Conservation (phyloP, 2,113 vertebrate genomes). For the Corythaixoides concolor region DNA sequence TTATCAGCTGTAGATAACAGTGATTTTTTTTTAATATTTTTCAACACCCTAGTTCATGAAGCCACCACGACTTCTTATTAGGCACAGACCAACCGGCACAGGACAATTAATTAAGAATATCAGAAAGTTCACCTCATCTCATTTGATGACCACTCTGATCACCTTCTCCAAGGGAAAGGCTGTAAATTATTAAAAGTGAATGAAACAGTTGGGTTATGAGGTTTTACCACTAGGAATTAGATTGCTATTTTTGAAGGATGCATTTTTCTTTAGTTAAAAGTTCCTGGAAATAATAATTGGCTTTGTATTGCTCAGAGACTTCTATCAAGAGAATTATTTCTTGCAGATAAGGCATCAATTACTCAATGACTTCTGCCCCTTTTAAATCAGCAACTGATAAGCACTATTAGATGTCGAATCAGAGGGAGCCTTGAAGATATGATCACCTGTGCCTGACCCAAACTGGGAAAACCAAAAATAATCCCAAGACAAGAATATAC, state of each 20-base stretch:
- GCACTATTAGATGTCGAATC: constrained; percentile 7
- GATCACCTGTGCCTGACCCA: not conserved
- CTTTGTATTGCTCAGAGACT: constrained; percentile 6
- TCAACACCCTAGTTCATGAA: not conserved
- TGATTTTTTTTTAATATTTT: not conserved
- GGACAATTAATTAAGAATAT: not conserved
- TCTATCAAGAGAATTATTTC: constrained; percentile 15
- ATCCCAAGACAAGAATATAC: not conserved
- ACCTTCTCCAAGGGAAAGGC: not conserved
- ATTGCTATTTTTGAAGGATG: not conserved
- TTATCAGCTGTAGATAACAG: not conserved
- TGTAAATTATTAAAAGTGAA: constrained; percentile 14
- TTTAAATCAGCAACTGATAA: constrained; percentile 25
- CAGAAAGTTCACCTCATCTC: constrained; percentile 11
- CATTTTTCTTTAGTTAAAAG: constrained; percentile 38
- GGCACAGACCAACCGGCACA: not conserved
- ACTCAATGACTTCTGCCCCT: not conserved
- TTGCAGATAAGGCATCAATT: constrained; percentile 21
- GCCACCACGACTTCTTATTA: not conserved
- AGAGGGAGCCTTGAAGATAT: not conserved
- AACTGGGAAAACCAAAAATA: not conserved
- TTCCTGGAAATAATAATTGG: constrained; percentile 25
- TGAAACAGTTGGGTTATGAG: not conserved
- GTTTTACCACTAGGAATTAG: constrained; percentile 18
- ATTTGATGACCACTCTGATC: not conserved